Percentiles rank a stretch among this genome's conserved stretches.
Conservation (phyloP, 2,113 vertebrate species). For the Ptilorrhoa leucosticta region DNA sequence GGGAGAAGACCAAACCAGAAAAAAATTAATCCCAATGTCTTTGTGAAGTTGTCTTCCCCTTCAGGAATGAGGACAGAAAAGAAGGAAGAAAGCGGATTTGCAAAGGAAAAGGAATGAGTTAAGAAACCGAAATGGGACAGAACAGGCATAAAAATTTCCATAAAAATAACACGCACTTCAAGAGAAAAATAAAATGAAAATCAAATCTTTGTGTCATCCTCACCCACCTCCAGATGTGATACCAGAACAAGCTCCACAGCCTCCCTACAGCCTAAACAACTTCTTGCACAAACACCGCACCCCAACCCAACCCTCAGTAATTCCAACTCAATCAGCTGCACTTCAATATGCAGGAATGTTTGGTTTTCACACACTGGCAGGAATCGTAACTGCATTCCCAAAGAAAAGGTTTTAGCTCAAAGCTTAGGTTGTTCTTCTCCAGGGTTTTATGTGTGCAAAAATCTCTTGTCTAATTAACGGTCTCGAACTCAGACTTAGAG, state of each 20-base stretch:
- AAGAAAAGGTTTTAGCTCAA: background rate
- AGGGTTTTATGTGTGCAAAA: background rate
- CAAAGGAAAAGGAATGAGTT: background rate
- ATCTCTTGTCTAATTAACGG: background rate
- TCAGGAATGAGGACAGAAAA: background rate
- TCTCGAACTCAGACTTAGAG: background rate
- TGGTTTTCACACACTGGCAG: background rate
- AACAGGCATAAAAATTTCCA: background rate
- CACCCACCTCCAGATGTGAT: background rate
- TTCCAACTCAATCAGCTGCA: background rate
- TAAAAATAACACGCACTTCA: background rate
- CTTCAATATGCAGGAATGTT: background rate
- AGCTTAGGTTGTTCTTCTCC: background rate
- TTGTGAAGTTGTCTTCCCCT: background rate
- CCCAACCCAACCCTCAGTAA: background rate
- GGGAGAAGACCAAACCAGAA: background rate
- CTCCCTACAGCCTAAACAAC: background rate
- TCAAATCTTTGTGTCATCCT: background rate
- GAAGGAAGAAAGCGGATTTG: background rate
- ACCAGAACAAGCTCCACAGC: background rate
- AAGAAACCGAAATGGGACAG: background rate
- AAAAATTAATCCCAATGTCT: accelerated
- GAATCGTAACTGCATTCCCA: background rate
- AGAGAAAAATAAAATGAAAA: background rate
- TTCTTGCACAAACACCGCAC: background rate